These are phyloP conservation scores for Isurus oxyrinchus DNA, from an alignment of 2,113 vertebrate genomes.

Conservation along the genomic window DNA sequence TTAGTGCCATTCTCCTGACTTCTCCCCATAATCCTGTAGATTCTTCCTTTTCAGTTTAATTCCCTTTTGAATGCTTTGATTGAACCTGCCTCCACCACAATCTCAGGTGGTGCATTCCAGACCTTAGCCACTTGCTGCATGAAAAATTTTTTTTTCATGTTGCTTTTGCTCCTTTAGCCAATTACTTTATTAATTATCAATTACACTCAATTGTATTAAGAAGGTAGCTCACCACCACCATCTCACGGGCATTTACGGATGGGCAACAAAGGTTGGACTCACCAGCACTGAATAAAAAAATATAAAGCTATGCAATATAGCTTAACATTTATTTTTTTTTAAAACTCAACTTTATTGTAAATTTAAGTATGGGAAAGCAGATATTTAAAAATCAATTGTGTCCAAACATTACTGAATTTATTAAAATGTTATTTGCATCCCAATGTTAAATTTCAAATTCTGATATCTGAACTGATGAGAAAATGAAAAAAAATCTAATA, in stretches of 20 bases:
- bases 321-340: neutral
- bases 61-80: neutral
- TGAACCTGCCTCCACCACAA: neutral
- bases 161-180: neutral
- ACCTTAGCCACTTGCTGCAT: neutral
- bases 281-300: neutral
- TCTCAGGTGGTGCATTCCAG: neutral
- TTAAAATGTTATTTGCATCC: neutral
- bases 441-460: neutral
- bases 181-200: neutral
- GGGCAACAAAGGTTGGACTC: neutral
- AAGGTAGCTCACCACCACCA: neutral
- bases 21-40: neutral
- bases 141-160: neutral
- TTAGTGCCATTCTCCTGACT: neutral
- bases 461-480: neutral
- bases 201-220: neutral
- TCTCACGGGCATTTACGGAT: neutral
- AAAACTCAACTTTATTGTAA: neutral
- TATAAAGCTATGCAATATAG: neutral
- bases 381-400: neutral
- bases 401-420: neutral
- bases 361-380: neutral
- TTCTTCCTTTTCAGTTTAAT: neutral
- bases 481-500: accelerated